Conservation (phyloP, 2,888 invertebrate species). For the Pollenia labialis region DNA sequence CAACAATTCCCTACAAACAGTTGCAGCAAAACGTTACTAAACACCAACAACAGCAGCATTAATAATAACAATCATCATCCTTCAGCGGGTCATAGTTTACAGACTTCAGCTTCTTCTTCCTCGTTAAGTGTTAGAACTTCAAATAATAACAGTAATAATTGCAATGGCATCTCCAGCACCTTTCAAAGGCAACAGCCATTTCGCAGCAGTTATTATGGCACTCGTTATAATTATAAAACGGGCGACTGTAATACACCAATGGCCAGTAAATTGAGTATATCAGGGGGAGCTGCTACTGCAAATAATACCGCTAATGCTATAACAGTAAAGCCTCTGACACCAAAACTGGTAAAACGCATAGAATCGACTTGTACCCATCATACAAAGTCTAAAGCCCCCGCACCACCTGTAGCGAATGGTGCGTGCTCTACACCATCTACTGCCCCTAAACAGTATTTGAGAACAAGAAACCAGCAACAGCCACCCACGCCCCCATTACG, state of each 20-base stretch:
- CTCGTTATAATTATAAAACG: conserved; percentile 75
- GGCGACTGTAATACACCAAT: conserved; percentile 37
- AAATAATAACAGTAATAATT: conserved; percentile 69
- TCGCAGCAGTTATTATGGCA: conserved; percentile 83
- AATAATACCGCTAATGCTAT: conserved; percentile 33
- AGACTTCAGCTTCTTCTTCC: conserved; percentile 70
- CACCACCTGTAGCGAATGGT: conserved; percentile 46
- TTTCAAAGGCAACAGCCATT: conserved; percentile 82
- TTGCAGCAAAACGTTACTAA: conserved; percentile 62
- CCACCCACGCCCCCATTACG: conserved; percentile 70
- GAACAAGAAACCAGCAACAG: conserved; percentile 74
- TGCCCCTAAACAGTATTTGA: conserved; percentile 77
- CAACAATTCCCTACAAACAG: conserved; percentile 48
- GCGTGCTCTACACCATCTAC: conserved; percentile 67
- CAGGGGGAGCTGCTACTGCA: background rate
- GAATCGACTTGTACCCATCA: conserved; percentile 78
- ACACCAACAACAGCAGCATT: conserved; percentile 9
- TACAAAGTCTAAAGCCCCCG: conserved; percentile 62
- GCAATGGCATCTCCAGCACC: conserved; percentile 72
- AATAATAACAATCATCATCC: conserved; percentile 25
- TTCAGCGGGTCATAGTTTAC: conserved; percentile 44
- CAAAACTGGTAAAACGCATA: conserved; percentile 83
- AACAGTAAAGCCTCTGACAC: conserved; percentile 82
- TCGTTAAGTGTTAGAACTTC: conserved; percentile 47
- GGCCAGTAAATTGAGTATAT: conserved; percentile 25